Percentiles rank a stretch among this genome's conserved stretches.
Conservation (phyloP, 1,140 invertebrate genomes). For the Calephelis nemesis region DNA sequence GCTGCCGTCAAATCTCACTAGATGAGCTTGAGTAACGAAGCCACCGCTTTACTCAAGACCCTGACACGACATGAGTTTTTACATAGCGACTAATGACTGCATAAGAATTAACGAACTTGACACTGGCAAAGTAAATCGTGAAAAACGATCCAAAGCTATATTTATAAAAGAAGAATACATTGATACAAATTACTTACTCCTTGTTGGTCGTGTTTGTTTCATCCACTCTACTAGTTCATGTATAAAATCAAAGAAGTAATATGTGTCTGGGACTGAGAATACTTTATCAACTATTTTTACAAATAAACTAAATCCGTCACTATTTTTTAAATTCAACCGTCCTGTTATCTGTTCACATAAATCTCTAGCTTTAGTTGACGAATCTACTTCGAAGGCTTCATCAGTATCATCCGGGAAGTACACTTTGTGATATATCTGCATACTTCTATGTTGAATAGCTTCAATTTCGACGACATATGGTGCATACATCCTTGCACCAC, state of each 20-base stretch:
- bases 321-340: conserved; percentile 85
- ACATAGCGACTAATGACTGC: no score
- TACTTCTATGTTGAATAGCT: conserved; percentile 95
- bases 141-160: no score
- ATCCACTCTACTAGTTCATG: conserved; percentile 93
- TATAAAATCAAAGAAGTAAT: conserved; percentile 98
- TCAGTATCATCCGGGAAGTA: conserved; percentile 97
- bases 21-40: no score
- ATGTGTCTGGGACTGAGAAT: conserved; percentile 94
- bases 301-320: conserved; percentile 94
- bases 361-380: conserved; percentile 92
- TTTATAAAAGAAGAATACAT: no score
- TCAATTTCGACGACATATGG: conserved; percentile 97
- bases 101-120: no score
- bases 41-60: no score
- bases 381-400: conserved; percentile 89
- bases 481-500: conserved; percentile 91
- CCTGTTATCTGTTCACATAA: conserved; percentile 90
- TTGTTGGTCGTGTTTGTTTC: conserved; percentile 86
- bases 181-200: conserved; percentile 81
- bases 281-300: conserved; percentile 96
- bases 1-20: no score
- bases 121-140: no score
- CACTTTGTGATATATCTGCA: conserved; percentile 95
- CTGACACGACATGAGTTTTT: no score